Base-by-base conservation (phyloP, 2,888 invertebrate species). In the Tinea pellionella region DNA sequence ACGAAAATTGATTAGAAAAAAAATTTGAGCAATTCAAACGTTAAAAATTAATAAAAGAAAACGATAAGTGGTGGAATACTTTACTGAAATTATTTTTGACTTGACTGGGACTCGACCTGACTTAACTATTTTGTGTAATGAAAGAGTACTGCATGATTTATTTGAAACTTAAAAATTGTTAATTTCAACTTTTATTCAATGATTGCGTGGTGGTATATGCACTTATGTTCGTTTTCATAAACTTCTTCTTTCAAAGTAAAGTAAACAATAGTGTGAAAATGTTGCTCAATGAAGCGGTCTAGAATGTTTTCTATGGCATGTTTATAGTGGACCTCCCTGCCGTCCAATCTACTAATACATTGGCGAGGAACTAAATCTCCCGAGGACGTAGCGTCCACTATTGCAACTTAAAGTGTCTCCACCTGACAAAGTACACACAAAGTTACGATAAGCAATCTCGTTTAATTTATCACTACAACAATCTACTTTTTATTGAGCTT, bases 281-380 rank as follows among this genome's bases (percentile, higher is more conserved):
- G 61, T 59, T 63, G 65, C 59, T 66, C 65, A 67, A 65, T 68
- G 67, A 64, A 68, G 66, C 64, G 67, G 65, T 65, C 62, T 63
- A 60, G 62, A 64, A 62, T 59, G 62, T 61, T 66, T 63, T 66
- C 64, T 64, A 61, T 63, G 63, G 60, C 56, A 62, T 57, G 63
- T 64, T 61, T 56, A 59, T 57, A 62, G 61, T 47, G 43, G 56
- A 53, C 61, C 47, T 32, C 53, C 58, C 47, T 69, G 63, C 63
- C 57, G 68, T 75, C 74, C 74, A 77, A 77, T 77, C 73, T 70
- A 63, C 71, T 77, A 74, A 76, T 71, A 72, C 72, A 65, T 64
- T 65, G 61, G 53, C 60, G 63, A 62, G 62, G 64, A 64, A 59
- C 66, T 66, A 62, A 66, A 64, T 69, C 74, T 73, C 71, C 47